These are phyloP conservation scores for Hipparchia sbordonii DNA, from an alignment of 2,888 invertebrate genomes.

Conservation along the genomic window DNA sequence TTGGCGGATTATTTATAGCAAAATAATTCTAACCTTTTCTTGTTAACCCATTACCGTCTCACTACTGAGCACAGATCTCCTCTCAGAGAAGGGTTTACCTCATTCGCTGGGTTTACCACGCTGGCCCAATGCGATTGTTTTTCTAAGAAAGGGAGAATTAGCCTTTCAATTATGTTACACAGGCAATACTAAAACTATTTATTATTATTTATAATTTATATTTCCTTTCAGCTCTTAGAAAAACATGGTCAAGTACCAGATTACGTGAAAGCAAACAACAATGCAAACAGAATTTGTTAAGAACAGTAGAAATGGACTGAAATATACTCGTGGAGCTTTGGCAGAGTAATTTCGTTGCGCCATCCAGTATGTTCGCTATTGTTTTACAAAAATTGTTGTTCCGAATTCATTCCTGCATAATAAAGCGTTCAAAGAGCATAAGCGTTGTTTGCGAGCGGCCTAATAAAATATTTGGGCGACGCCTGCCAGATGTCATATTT, in stretches of 20 bases:
- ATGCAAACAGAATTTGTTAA: slow-evolving; percentile 19
- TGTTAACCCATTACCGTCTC: too few species aligned
- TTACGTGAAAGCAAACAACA: slow-evolving; percentile 10
- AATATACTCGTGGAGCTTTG: slow-evolving; percentile 4
- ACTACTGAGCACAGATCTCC: too few species aligned
- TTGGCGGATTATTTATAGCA: too few species aligned
- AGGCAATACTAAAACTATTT: too few species aligned
- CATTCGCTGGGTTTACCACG: too few species aligned
- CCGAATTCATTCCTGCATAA: slow-evolving; percentile 23
- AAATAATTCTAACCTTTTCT: too few species aligned
- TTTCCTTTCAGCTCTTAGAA: slow-evolving; percentile 2
- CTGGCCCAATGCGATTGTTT: too few species aligned
- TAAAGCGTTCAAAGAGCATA: slow-evolving; percentile 21
- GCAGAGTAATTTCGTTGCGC: slow-evolving; percentile 19
- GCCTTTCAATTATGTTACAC: too few species aligned
- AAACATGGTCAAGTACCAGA: slow-evolving; percentile 2
- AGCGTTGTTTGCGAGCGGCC: slow-evolving; percentile 23
- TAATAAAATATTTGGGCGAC: slow-evolving; percentile 21
- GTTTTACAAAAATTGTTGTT: slow-evolving; percentile 25
- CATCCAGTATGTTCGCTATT: slow-evolving; percentile 19
- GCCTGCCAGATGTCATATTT: slow-evolving; percentile 15
- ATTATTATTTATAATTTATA: not conserved
- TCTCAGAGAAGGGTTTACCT: too few species aligned
- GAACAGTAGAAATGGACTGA: slow-evolving; percentile 14
- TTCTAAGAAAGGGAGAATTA: too few species aligned